phyloP scores from a whole-genome alignment of 2,113 vertebrate species.

The Gopherus evgoodei region DNA sequence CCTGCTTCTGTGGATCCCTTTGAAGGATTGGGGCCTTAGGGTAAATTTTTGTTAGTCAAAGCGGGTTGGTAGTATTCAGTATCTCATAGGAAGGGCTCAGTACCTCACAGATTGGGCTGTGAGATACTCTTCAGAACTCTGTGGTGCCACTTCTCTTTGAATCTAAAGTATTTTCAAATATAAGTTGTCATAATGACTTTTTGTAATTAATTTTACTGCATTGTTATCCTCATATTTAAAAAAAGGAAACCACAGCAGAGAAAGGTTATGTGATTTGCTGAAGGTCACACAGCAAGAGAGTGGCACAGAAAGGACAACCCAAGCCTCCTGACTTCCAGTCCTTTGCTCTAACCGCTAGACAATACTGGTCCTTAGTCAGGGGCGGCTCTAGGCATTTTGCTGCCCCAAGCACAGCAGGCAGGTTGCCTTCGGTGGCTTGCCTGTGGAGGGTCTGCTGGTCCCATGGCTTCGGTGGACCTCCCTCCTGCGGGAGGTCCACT shows the following conservation, averaged over 20 bases:
- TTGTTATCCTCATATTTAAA: neutral
- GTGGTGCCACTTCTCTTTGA: neutral
- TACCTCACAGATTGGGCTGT: neutral
- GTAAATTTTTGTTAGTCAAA: neutral
- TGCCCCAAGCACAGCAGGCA: too few species aligned
- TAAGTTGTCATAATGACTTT: neutral
- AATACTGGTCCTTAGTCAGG: neutral
- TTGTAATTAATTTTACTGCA: neutral
- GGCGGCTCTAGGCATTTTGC: too few species aligned
- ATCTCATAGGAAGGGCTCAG: neutral
- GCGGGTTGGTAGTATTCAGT: neutral
- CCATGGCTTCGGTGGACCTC: too few species aligned
- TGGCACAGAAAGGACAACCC: neutral
- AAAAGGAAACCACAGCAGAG: neutral
- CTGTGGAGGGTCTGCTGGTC: too few species aligned
- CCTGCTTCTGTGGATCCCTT: neutral
- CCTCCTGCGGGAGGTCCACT: too few species aligned
- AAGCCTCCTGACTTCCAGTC: neutral
- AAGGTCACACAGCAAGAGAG: neutral
- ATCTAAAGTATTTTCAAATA: neutral
- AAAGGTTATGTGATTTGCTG: neutral
- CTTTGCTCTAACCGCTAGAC: neutral
- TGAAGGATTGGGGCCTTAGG: neutral
- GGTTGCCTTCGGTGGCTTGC: too few species aligned
- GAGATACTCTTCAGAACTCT: neutral